These are phyloP conservation scores for Brachyistius frenatus DNA, from an alignment of 2,113 vertebrate genomes.

Conservation along the genomic window DNA sequence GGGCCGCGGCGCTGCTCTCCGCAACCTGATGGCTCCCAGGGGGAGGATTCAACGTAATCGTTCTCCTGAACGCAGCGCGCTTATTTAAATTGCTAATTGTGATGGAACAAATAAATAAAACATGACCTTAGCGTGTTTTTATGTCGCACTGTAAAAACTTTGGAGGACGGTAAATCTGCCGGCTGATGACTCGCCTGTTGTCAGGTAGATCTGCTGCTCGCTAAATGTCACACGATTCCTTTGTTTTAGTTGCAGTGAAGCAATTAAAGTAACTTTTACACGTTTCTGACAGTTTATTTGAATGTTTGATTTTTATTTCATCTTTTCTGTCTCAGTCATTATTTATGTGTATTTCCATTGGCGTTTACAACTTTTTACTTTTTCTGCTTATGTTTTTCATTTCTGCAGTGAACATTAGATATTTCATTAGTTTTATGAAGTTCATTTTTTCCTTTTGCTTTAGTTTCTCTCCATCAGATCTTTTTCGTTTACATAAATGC, in stretches of 20 bases:
- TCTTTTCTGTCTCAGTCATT: too few relatives aligned
- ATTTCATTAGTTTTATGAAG: too few relatives aligned
- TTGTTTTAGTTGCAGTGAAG: not conserved
- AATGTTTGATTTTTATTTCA: too few relatives aligned
- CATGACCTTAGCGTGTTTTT: conserved; percentile 71
- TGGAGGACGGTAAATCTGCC: conserved; percentile 58
- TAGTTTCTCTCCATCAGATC: too few relatives aligned
- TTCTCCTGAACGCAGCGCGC: conserved; percentile 47
- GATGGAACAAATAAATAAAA: conserved; percentile 79
- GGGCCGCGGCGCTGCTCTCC: conserved; percentile 12
- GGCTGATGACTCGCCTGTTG: conserved; percentile 22
- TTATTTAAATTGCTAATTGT: conserved; percentile 80
- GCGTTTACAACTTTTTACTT: too few relatives aligned
- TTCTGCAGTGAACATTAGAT: too few relatives aligned
- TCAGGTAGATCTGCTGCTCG: not conserved
- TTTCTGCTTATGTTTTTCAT: too few relatives aligned
- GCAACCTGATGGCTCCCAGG: conserved; percentile 55
- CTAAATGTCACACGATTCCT: not conserved
- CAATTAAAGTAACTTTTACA: not conserved
- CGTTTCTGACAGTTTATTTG: too few relatives aligned
- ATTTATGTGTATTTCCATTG: too few relatives aligned
- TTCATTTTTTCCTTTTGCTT: too few relatives aligned
- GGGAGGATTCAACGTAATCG: conserved; percentile 57
- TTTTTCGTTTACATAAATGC: too few relatives aligned
- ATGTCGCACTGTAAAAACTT: conserved; percentile 71